These are phyloP conservation scores for Otus sunia DNA, from an alignment of 2,113 vertebrate species.

Conservation along the genomic window DNA sequence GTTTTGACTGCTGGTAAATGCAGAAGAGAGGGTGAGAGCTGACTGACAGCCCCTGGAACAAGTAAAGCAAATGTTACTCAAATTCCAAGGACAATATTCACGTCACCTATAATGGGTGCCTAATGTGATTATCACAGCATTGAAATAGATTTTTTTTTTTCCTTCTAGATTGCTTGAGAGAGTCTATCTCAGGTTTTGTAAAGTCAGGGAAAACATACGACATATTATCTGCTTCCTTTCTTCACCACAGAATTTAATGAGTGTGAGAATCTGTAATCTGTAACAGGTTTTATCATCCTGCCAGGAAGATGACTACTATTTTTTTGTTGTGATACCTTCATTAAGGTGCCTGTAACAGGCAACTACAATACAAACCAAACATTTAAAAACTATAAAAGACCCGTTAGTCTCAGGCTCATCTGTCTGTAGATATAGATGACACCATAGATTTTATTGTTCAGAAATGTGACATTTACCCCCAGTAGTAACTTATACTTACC, in stretches of 20 bases:
- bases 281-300: neutral
- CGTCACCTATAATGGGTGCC: neutral
- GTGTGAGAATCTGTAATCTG: neutral
- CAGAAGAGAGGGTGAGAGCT: constrained; percentile 80
- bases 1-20: constrained; percentile 74
- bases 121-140: neutral
- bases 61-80: constrained; percentile 56
- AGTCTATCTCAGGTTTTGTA: neutral
- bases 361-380: neutral
- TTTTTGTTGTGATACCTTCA: neutral
- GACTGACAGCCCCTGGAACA: constrained; percentile 75
- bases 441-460: neutral
- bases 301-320: neutral
- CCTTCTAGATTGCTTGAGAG: neutral
- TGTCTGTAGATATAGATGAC: neutral
- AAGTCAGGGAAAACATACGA: neutral
- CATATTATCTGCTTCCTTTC: neutral
- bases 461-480: neutral
- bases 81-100: neutral
- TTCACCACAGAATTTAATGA: neutral
- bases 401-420: neutral
- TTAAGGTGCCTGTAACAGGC: neutral
- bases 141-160: neutral
- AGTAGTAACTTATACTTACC: neutral
- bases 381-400: neutral